Evolutionary conservation across 2,797 vertebrate genomes (phyloP).

Genomic region (Harpagifer antarcticus): DNA sequence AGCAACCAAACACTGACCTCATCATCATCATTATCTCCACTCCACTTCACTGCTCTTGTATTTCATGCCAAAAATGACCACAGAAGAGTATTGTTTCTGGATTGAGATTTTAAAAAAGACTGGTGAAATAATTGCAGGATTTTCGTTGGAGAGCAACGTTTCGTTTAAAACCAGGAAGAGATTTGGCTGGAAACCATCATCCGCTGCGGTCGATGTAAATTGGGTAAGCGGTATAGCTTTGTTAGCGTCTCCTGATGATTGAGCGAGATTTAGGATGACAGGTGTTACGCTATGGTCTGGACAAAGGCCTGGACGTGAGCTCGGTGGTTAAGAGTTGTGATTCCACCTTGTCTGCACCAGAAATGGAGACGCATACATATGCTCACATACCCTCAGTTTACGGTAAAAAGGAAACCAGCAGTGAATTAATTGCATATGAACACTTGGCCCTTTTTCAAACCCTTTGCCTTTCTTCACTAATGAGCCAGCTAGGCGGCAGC

Average conservation of each 20-base stretch:
- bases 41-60: constrained; percentile 39
- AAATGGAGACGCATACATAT: constrained; percentile 21
- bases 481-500: constrained; percentile 4
- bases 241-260: constrained; percentile 54
- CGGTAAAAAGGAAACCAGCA: constrained; percentile 32
- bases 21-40: constrained; percentile 63
- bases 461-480: constrained; percentile 28
- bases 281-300: constrained; percentile 67
- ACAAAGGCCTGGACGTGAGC: constrained; percentile 35
- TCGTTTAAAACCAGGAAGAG: constrained; percentile 32
- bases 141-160: constrained; percentile 45
- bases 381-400: constrained; percentile 16
- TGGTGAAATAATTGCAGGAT: constrained; percentile 43
- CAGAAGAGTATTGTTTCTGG: constrained; percentile 59
- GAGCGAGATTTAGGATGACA: constrained; percentile 62
- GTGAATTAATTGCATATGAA: constrained; percentile 52
- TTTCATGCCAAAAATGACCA: constrained; percentile 35
- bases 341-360: constrained; percentile 57
- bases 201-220: constrained; percentile 60
- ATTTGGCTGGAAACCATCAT: constrained; percentile 42
- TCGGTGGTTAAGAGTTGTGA: constrained; percentile 47
- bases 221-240: constrained; percentile 41
- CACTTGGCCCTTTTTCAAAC: constrained; percentile 44
- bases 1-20: constrained; percentile 71
- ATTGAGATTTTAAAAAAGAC: constrained; percentile 55